Base-by-base conservation (phyloP, 2,888 invertebrate species). In the Stomorhina lunata region DNA sequence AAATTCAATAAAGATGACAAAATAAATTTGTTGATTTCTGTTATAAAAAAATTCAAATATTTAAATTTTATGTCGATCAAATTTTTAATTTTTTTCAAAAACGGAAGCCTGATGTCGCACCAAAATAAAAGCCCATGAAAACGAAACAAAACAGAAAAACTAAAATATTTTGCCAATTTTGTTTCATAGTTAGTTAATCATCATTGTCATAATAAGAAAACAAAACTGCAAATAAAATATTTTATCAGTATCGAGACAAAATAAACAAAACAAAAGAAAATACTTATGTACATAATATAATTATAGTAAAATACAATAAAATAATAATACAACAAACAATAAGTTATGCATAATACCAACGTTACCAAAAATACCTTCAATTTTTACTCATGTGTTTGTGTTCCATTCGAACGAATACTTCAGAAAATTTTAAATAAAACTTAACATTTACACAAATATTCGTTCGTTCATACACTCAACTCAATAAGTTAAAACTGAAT, bases 261-360 rank as follows among this genome's bases (percentile, higher is more conserved):
- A 78, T 75, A 77, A 81, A 75, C 81, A 82, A 79, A 82, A 78
- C 69, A 82, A 73, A 76, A 65, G 55, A 71, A 71, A 40, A 22
- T 25, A 66, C 15, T 12, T 37, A 37, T 12, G 1, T 12, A 37
- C n/a, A 12, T 37, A 12, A 37, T n/a, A n/a, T 10, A 37, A 37
- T 1, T 1, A 37, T 37, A 12, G n/a, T 37, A 37, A 37, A 12
- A 37, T 37, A 6, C n/a, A 37, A 12, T 37, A 37, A 29, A 29
- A 27, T 5, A 37, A 68, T 27, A 22, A 69, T 15, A 25, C 40
- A n/a, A 37, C 3, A 40, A 37, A 63, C n/a, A n/a, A n/a, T n/a
- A n/a, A n/a, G n/a, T n/a, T 50, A 50, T 45, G 15, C 43, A 59
- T 59, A 69, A 45, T 12, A 37, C 2, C 45, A 63, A 53, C 12